Evolutionary conservation across 2,113 vertebrate genomes (phyloP).

Genomic region (Zosterops borbonicus): DNA sequence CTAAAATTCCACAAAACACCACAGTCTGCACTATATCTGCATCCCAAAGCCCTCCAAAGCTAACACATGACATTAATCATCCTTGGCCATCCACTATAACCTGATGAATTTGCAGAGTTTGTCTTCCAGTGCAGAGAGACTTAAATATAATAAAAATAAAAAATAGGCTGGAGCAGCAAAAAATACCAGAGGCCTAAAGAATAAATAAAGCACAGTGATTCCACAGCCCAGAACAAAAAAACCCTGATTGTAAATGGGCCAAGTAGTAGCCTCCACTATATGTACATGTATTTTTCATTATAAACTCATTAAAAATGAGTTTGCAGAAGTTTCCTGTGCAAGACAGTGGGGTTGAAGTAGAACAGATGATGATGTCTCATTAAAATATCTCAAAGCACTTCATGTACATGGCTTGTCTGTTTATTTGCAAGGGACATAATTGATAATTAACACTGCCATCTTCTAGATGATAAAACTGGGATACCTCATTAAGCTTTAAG

Average conservation of each 20-base stretch:
- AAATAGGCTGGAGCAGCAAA: conserved; percentile 38
- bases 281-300: not conserved
- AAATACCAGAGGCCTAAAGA: conserved; percentile 9
- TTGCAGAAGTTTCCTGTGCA: not conserved
- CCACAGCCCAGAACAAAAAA: not conserved
- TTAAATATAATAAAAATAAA: conserved; percentile 30
- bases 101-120: conserved; percentile 53
- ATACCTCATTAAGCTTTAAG: not conserved
- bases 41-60: conserved; percentile 47
- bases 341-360: not conserved
- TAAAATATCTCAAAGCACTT: not conserved
- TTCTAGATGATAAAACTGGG: not conserved
- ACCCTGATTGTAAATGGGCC: not conserved
- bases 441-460: not conserved
- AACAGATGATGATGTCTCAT: not conserved
- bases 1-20: conserved; percentile 29
- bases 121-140: conserved; percentile 4
- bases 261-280: not conserved
- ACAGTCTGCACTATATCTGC: conserved; percentile 16
- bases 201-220: not conserved
- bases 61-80: conserved; percentile 43
- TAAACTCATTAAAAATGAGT: not conserved
- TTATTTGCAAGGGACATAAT: not conserved
- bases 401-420: not conserved
- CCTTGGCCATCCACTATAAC: conserved; percentile 4